Evolutionary conservation across 2,888 invertebrate genomes (phyloP), one percentile per base, ranked within the genome.

Genomic region (Sturmia bella): DNA sequence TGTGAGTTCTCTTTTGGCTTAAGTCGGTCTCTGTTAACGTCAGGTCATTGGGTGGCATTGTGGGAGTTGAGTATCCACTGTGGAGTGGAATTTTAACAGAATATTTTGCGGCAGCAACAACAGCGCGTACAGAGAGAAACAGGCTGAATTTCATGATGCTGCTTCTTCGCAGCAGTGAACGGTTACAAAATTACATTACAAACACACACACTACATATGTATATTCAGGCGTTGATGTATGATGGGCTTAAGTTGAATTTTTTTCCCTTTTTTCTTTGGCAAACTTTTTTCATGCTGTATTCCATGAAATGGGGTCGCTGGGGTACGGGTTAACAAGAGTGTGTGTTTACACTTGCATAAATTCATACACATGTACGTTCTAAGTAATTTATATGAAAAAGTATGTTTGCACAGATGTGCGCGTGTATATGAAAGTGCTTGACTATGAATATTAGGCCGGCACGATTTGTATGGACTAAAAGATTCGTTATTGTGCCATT

Each of bases 21-120:
- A 78, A 70, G 69, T 74, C 74, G 72, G 73, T 59, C 69, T 73
- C 78, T 72, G 83, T 63, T 72, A 57, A 66, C 83, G 80, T 79
- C 84, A 81, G 84, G 84, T 83, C 83, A 84, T 59, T 75, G 84
- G 84, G 84, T 84, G 84, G 83, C 61, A 64, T 78, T 70, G 74
- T 57, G 63, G 77, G 81, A 45, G 81, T 57, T 41, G 48, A 19
- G 11, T n/a, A 48, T 21, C 15, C 21, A 32, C 48, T n/a, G 12
- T 52, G 32, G 32, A 37, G 11, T 48, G 39, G 45, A 37, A 74
- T 27, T 68, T 68, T 76, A 43, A 43, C 43, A 15, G 15, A 15
- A n/a, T 5, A 12, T n/a, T 45, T 11, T 41, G 59, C 59, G 21
- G 39, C 17, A 70, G 66, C 54, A 56, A 37, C 61, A 68, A 15